A percentile compares a stretch with the other conserved stretches of the same genome.
These are phyloP conservation scores for Equus quagga DNA, from an alignment of 2,113 vertebrate species.

Conservation along the genomic window DNA sequence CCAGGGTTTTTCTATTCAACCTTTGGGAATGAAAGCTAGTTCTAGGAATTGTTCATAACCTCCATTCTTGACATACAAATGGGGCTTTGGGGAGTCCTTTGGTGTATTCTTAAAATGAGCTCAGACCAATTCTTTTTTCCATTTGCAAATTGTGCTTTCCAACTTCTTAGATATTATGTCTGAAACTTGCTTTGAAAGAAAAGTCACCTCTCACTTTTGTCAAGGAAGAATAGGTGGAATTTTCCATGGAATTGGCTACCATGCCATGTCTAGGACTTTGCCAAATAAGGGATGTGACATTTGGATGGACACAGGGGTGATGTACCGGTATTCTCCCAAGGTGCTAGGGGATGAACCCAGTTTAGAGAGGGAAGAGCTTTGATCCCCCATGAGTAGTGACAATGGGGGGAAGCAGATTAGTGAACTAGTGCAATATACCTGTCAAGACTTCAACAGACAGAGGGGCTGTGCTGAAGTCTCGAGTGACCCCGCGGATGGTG, in stretches of 20 bases:
- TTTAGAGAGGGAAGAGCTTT: not conserved
- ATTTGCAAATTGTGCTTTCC: constrained; percentile 51
- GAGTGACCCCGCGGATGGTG: constrained; percentile 90
- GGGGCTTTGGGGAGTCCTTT: constrained; percentile 8
- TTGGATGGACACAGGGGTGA: constrained; percentile 19
- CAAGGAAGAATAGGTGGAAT: constrained; percentile 58
- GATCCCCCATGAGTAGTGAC: not conserved
- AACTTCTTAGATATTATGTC: constrained; percentile 47
- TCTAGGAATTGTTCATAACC: constrained; percentile 27
- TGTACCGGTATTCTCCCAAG: not conserved
- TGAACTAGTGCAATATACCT: constrained; percentile 81
- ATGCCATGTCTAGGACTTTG: not conserved
- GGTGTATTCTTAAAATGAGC: constrained; percentile 44
- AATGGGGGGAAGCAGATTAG: not conserved
- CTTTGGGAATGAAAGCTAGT: constrained; percentile 27
- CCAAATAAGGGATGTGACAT: constrained; percentile 39
- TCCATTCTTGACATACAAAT: constrained; percentile 56
- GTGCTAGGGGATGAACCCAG: not conserved
- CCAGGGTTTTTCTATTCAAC: constrained; percentile 24
- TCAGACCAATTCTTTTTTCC: not conserved
- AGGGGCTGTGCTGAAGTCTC: constrained; percentile 88
- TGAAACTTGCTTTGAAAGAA: constrained; percentile 39
- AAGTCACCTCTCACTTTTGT: constrained; percentile 43
- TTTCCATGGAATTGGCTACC: constrained; percentile 4
- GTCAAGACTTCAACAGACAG: constrained; percentile 91